Evolutionary conservation across 2,888 invertebrate genomes (phyloP), one percentile per base, ranked within the genome.

Genomic region (Drosophila picticornis): DNA sequence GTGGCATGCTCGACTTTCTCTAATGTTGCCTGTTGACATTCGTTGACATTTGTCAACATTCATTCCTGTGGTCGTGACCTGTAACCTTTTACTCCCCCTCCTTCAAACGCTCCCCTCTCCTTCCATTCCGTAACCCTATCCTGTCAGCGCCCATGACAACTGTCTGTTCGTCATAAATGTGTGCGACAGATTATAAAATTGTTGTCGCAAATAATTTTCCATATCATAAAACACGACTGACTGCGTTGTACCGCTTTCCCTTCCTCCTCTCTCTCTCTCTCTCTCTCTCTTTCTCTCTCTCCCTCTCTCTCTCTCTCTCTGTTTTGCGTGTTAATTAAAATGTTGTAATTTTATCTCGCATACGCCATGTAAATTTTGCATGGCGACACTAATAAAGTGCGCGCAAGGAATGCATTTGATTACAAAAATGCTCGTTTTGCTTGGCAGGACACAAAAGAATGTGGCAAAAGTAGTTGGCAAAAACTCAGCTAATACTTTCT

Each of bases 1-100:
- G 65, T 59, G 75, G 38, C 43, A 74, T 68, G 73, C 65, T n/a
- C 46, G 65, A 57, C 75, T 63, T 63, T 64, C 74, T 75, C 73
- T 74, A 79, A 83, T 88, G 81, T 80, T 58, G 60, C 57, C 60
- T 51, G 75, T 67, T 77, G 81, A 74, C 81, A 75, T 75, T 61
- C 52, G 78, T 60, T 63, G 80, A 76, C 76, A 79, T 76, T 87
- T 78, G 68, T 67, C 75, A 81, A 58, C 70, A 55, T 63, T 61
- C 48, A 73, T 38, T 56, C 59, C 59, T 58, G 62, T 62, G 77
- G 68, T 72, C 60, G 40, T 77, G 61, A 62, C 59, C 72, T 62
- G 66, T 52, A 58, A 62, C 58, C 53, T 48, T 43, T 58, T 27
- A 27, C 40, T 32, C 5, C 32, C 52, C n/a, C 31, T n/a, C 40